Conservation (phyloP, 2,888 invertebrate species). For the Masnerella sp. region DNA sequence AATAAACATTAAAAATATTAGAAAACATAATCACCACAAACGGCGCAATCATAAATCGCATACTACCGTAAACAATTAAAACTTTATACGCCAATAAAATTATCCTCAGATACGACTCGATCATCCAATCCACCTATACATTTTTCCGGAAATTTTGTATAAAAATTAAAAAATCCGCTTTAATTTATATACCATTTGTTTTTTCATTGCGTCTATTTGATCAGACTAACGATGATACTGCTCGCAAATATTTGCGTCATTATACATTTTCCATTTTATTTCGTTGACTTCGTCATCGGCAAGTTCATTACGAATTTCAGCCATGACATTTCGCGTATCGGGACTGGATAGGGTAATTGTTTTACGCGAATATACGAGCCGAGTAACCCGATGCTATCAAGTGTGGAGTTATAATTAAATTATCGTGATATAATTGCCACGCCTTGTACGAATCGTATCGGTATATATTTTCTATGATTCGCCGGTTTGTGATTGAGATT, state of each 20-base stretch:
- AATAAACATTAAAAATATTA: too few relatives aligned
- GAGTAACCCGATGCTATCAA: constrained; percentile 16
- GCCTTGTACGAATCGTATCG: background rate
- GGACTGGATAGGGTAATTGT: constrained; percentile 9
- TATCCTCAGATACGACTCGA: too few relatives aligned
- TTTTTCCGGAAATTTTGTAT: too few relatives aligned
- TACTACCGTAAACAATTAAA: too few relatives aligned
- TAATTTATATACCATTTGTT: too few relatives aligned
- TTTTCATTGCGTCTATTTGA: too few relatives aligned
- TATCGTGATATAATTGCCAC: constrained; percentile 13
- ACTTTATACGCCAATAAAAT: too few relatives aligned
- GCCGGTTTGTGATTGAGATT: background rate
- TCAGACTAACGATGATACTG: background rate
- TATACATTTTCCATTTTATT: background rate
- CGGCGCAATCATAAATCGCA: too few relatives aligned
- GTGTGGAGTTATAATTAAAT: constrained; percentile 15
- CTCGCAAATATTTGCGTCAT: background rate
- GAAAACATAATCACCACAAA: too few relatives aligned
- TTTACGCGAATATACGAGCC: constrained; percentile 10
- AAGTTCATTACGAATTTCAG: constrained; percentile 10
- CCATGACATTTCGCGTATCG: constrained; percentile 8
- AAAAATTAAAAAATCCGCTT: too few relatives aligned
- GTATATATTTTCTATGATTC: background rate
- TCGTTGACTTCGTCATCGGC: background rate
- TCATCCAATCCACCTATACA: too few relatives aligned